These are phyloP conservation scores for Nephrotoma guestfalica DNA, from an alignment of 2,888 invertebrate genomes.

Conservation along the genomic window DNA sequence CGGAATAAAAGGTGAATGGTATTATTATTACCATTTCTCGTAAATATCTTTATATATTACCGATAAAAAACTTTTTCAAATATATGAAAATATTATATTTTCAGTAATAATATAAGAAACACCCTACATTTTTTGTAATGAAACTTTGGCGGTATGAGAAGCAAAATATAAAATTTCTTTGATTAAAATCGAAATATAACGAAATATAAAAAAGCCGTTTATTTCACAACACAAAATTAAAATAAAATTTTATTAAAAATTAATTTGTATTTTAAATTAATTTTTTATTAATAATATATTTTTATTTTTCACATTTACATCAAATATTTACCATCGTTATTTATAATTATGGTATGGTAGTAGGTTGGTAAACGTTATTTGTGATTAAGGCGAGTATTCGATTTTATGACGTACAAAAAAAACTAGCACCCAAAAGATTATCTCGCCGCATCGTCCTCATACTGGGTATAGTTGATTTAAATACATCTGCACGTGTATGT, in stretches of 20 bases:
- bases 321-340: too few relatives aligned
- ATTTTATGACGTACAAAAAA: neutral
- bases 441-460: neutral
- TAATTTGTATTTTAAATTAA: neutral
- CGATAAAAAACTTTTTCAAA: neutral
- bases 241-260: neutral
- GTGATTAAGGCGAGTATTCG: neutral
- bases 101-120: neutral
- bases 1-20: neutral
- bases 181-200: neutral
- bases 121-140: neutral
- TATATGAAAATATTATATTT: neutral
- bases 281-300: neutral
- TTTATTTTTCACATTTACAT: neutral
- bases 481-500: too few relatives aligned
- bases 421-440: neutral
- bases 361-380: too few relatives aligned
- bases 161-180: neutral
- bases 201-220: neutral
- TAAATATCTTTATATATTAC: neutral
- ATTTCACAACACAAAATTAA: neutral
- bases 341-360: too few relatives aligned
- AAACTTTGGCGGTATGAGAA: neutral
- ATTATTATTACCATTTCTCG: neutral
- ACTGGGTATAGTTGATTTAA: too few relatives aligned